A percentile compares a stretch with the other conserved stretches of the same genome.
phyloP scores from a whole-genome alignment of 30 jellyfish, hydroid and myxozoan genomes.

The Aurelia sp. region DNA sequence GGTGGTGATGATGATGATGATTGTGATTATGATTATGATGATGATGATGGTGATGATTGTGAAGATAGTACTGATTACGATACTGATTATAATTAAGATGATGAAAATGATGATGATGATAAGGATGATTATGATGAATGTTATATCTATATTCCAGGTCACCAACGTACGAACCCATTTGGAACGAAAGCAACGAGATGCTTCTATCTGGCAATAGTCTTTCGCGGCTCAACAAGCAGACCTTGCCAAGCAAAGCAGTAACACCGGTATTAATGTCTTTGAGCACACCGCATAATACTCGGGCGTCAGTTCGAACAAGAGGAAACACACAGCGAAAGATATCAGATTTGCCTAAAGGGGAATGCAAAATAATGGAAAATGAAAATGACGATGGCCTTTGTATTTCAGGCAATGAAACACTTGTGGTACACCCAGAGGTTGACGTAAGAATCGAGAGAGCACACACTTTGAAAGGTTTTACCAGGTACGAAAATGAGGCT shows the following conservation, averaged over 20 bases:
- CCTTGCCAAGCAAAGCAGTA: slow-evolving; percentile 1
- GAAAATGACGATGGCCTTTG: slow-evolving; percentile 6
- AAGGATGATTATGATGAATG: too few relatives aligned
- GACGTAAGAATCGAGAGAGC: not conserved
- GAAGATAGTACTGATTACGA: too few relatives aligned
- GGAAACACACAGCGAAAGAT: not conserved
- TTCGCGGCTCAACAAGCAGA: slow-evolving; percentile 22
- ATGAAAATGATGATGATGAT: too few relatives aligned
- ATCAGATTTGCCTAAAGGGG: not conserved
- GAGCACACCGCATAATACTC: slow-evolving; percentile 60
- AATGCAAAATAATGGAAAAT: not conserved
- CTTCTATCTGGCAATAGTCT: not conserved
- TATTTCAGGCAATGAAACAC: slow-evolving; percentile 3
- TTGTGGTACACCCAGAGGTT: slow-evolving; percentile 8
- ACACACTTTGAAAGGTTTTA: not conserved
- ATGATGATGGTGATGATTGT: too few relatives aligned
- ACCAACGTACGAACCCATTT: not conserved
- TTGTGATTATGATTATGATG: too few relatives aligned
- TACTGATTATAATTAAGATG: too few relatives aligned
- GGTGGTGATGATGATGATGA: too few relatives aligned
- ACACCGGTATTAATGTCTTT: not conserved
- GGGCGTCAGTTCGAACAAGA: slow-evolving; percentile 23
- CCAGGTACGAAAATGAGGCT: not conserved
- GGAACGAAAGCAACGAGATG: not conserved
- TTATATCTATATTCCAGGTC: not conserved